Base-by-base conservation (phyloP, 2,888 invertebrate species). In the Chrysolina haemoptera region DNA sequence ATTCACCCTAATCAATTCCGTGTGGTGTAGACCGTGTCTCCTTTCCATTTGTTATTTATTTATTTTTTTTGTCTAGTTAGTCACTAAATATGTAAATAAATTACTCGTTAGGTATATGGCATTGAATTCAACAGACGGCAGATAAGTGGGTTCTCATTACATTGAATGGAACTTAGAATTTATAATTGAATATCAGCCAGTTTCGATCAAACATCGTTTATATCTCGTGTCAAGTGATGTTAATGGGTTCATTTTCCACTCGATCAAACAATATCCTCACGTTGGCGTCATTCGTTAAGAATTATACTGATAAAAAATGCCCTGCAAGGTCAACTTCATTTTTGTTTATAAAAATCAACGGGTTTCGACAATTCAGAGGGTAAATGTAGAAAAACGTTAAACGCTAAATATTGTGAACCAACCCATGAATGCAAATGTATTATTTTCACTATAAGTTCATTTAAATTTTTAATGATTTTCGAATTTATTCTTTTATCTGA, bases 241-340 rank as follows among this genome's bases (percentile, higher is more conserved):
- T 59, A 27, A 59, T 59, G 35, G 35, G 10, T 27, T 59, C 59
- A 59, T 59, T 59, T n/a, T 59, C 59, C 35, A 59, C 27, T 59
- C 14, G 59, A 35, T 14, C 59, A 59, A n/a, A 22, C 59, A 59
- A 14, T 35, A 27, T n/a, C 16, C 53, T 18, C 53, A 53, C 18
- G 20, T 53, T 12, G 22, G 18, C 53, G 12, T 53, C 53, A 12
- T 12, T 20, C 12, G 20, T 53, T 20, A 18, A 10, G 20, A 53
- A 1, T 18, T 12, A 12, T 43, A 43, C 35, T 8, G 35, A 35
- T 3, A 35, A 35, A 35, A 35, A 35, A 35, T 8, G 4, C 8
- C 8, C 0, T 35, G 35, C 6, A 35, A 35, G 35, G 35, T 35
- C 35, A 35, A 35, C 35, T 35, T 35, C n/a, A n/a, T n/a, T n/a